These are phyloP conservation scores for Nomada flava DNA, from an alignment of 2,888 invertebrate species.

Conservation along the genomic window DNA sequence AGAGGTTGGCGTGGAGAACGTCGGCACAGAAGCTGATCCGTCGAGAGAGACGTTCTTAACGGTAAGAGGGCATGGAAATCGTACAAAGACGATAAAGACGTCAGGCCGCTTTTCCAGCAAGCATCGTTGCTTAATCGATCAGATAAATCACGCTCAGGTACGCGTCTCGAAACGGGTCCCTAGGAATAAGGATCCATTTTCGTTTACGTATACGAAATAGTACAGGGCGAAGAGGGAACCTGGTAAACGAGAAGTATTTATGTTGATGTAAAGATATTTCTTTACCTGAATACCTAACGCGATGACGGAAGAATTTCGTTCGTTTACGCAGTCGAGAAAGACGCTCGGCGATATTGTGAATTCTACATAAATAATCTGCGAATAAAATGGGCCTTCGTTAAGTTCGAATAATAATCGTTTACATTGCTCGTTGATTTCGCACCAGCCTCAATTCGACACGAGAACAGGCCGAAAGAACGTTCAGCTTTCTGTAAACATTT, in stretches of 20 bases:
- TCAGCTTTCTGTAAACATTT: too few relatives aligned
- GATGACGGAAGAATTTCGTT: conserved; percentile 24
- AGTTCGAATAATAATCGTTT: too few relatives aligned
- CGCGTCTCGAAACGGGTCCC: conserved; percentile 36
- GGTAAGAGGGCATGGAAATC: conserved; percentile 33
- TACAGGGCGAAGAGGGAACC: background rate
- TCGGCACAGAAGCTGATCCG: conserved; percentile 13
- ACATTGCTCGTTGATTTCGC: too few relatives aligned
- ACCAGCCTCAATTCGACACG: too few relatives aligned
- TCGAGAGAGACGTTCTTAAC: conserved; percentile 18
- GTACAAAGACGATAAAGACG: conserved; percentile 56
- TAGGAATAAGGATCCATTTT: conserved; percentile 29
- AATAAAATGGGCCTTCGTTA: too few relatives aligned
- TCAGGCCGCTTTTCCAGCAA: conserved; percentile 25
- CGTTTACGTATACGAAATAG: background rate
- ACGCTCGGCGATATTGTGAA: conserved; percentile 26
- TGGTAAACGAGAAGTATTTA: background rate
- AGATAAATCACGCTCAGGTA: conserved; percentile 45
- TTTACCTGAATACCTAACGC: conserved; percentile 20
- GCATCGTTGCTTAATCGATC: conserved; percentile 51
- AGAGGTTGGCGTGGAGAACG: background rate
- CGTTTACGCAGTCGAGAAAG: conserved; percentile 17
- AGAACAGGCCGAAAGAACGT: too few relatives aligned
- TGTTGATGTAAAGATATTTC: conserved; percentile 45
- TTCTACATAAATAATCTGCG: background rate